These are phyloP conservation scores for Drosophila picticornis DNA, from an alignment of 2,888 invertebrate species.

Conservation along the genomic window DNA sequence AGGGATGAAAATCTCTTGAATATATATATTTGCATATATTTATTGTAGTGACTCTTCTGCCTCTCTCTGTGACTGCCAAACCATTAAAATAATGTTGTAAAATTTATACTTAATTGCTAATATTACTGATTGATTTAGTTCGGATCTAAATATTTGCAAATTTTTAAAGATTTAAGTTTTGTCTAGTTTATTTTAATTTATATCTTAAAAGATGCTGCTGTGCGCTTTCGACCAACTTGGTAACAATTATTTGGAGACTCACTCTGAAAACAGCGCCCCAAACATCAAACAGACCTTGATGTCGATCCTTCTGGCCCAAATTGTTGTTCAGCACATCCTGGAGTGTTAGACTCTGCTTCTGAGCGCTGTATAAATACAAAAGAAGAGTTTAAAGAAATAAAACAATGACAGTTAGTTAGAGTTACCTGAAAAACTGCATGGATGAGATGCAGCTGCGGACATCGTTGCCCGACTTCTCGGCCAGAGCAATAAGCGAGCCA, in stretches of 20 bases:
- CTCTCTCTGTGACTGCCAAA: not conserved
- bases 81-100: not conserved
- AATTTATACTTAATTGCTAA: not conserved
- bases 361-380: conserved; percentile 60
- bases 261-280: conserved; percentile 93
- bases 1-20: not conserved
- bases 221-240: not conserved
- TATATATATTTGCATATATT: not conserved
- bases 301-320: conserved; percentile 94
- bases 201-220: not conserved
- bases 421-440: conserved; percentile 90
- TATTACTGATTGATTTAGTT: not conserved
- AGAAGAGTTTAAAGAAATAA: not conserved
- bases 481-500: conserved; percentile 90
- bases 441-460: conserved; percentile 96
- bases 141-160: not conserved
- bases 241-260: conserved; percentile 6
- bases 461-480: conserved; percentile 94
- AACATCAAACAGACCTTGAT: conserved; percentile 93
- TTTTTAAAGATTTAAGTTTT: not conserved
- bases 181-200: not conserved
- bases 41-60: not conserved
- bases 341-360: conserved; percentile 84
- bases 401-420: not conserved
- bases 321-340: conserved; percentile 88